phyloP scores from a whole-genome alignment of 1,140 invertebrate species.

The Drusus annulatus region DNA sequence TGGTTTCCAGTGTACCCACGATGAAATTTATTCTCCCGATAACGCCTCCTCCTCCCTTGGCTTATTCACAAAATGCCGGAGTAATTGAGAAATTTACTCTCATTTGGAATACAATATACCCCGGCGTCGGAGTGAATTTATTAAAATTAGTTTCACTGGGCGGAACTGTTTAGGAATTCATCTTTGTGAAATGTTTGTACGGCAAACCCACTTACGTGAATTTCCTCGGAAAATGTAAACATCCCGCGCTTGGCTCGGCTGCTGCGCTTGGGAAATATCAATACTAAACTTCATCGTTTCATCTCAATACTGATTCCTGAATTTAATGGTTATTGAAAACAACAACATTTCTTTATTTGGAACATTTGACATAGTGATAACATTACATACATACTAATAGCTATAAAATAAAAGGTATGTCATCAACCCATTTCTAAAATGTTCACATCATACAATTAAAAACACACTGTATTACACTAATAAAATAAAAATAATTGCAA shows the following conservation, averaged over 20 bases:
- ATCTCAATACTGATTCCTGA: too few relatives aligned
- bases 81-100: conserved; percentile 49
- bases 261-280: neutral
- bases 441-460: too few relatives aligned
- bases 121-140: conserved; percentile 35
- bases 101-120: conserved; percentile 49
- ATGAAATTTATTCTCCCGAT: conserved; percentile 49
- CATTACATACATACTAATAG: too few relatives aligned
- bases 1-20: conserved; percentile 14
- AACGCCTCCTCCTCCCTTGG: conserved; percentile 43
- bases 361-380: too few relatives aligned
- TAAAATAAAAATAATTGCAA: too few relatives aligned
- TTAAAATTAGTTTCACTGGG: conserved; percentile 43
- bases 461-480: too few relatives aligned
- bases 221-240: conserved; percentile 27
- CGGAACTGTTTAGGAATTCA: conserved; percentile 33
- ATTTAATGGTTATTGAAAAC: too few relatives aligned
- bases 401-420: too few relatives aligned
- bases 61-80: conserved; percentile 46
- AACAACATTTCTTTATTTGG: too few relatives aligned
- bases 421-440: too few relatives aligned
- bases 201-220: conserved; percentile 6
- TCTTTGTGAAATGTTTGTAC: conserved; percentile 38
- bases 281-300: neutral
- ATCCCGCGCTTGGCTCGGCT: neutral